Base-by-base conservation (phyloP, 2,888 invertebrate genomes). In the Odontocerum albicorne region DNA sequence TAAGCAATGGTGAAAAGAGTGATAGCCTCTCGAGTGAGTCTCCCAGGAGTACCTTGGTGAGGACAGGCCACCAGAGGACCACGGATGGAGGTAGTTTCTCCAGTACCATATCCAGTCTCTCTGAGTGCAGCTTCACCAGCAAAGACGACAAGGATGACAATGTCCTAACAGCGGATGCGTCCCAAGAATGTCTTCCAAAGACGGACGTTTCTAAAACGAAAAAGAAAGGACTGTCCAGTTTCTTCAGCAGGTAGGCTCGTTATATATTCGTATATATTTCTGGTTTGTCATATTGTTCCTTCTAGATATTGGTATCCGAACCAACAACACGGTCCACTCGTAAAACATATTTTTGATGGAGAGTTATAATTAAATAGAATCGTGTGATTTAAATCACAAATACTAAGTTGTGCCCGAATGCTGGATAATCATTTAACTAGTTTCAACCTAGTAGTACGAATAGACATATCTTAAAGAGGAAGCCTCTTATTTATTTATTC, bases 51-150 rank as follows among this genome's bases (percentile, higher is more conserved):
- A 77, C 77, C 33, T 65, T 78, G 17, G 74, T 75, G 49, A 76
- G 78, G 75, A 70, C 66, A 63, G 77, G 78, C 2, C 81, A 83
- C 61, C 72, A 75, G 54, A 67, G 83, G 15, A 80, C 78, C 4
- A 78, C 78, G 54, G 82, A 83, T 66, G 81, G 81, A 43, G 83
- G 84, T 2, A 83, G 84, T 1, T 84, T 83, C 67, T 84, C 84
- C 2, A 87, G 87, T 64, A 86, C 86, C 15, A 80, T 86, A 49
- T 87, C 87, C 6, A 86, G 84, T 66, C 70, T 86, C 22, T 87
- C 86, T n/a, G 86, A 87, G 69, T 82, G 82, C 50, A 85, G 84
- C 62, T 75, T 74, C 61, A 71, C 75, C 2, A 80, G 81, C 0
- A 75, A 74, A 45, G 81, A 81, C 15, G 81, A 81, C 57, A 16